Evolutionary conservation across 2,888 invertebrate species (phyloP), one percentile per base, ranked within the genome.

Genomic region (Acrocyrtus sp.): DNA sequence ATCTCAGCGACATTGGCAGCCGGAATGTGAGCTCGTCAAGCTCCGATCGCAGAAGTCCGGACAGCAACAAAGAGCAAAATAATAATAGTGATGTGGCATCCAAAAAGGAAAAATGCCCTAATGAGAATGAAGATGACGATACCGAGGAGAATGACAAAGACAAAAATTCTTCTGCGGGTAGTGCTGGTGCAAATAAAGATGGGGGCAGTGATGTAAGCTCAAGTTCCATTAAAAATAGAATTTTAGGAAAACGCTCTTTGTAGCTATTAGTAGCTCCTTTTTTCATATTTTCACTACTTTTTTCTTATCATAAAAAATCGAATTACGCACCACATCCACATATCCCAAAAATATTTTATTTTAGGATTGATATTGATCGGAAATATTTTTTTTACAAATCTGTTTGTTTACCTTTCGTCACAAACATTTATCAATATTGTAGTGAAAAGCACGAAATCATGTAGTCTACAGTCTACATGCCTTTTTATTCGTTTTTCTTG

Each of bases 1-100:
- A 80, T 69, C 74, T 80, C 34, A 79, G 79, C 78, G 80, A 80
- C 74, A 78, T 80, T 61, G 78, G 78, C 21, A 76, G 78, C 58
- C 66, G 79, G 43, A 78, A 78, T 72, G 79, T 79, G 22, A 75
- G 76, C 48, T 80, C 80, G 5, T 78, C 78, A n/a, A 74, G 73
- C 54, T 69, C 75, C 0, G 75, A 77, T 65, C 58, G 67, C 22
- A 78, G 48, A 19, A 74, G 63, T 47, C 63, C 43, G 27, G 57
- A 69, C 53, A 53, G 41, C 29, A 72, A 61, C 27, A 65, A 69
- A 48, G 68, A 73, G 41, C 67, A 54, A 19, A 73, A 73, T 60
- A 76, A 69, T 65, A 74, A 66, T 61, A 67, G 66, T 29, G 50
- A 57, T 66, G 47, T 53, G 21, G 43, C 51, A 10, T 45, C 29